Percentiles rank a stretch among this genome's conserved stretches.
These are phyloP conservation scores for Caenorhabditis briggsae DNA, from an alignment of 1,140 invertebrate genomes.

Conservation along the genomic window DNA sequence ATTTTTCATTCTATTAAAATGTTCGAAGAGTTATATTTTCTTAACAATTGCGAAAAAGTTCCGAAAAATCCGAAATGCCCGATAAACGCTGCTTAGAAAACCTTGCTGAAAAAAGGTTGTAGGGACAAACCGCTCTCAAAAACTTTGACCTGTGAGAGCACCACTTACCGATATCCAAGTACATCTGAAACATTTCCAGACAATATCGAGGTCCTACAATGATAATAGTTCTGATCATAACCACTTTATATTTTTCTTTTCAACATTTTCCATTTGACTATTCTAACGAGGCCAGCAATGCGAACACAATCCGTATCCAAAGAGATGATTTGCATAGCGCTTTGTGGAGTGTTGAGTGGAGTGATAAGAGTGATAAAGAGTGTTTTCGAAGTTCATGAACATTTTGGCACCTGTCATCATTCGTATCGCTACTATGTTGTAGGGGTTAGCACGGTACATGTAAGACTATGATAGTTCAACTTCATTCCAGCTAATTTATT, in stretches of 20 bases:
- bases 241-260: not conserved
- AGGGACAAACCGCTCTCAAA: too few species aligned
- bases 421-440: constrained; percentile 9
- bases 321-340: constrained; percentile 21
- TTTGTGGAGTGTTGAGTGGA: constrained; percentile 28
- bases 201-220: not conserved
- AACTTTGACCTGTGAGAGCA: too few species aligned
- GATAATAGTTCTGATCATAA: not conserved
- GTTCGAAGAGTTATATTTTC: too few species aligned
- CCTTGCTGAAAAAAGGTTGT: too few species aligned
- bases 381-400: not conserved
- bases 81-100: too few species aligned
- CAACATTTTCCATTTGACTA: constrained; percentile 17
- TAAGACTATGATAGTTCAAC: not conserved
- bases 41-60: too few species aligned
- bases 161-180: too few species aligned
- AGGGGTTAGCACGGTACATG: not conserved
- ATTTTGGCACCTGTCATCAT: not conserved
- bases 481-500: not conserved
- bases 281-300: not conserved
- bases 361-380: not conserved
- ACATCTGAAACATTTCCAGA: not conserved
- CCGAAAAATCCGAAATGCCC: too few species aligned
- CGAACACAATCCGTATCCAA: not conserved
- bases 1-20: too few species aligned